phyloP scores from a whole-genome alignment of 2,113 vertebrate genomes.

The Maccullochella peelii region DNA sequence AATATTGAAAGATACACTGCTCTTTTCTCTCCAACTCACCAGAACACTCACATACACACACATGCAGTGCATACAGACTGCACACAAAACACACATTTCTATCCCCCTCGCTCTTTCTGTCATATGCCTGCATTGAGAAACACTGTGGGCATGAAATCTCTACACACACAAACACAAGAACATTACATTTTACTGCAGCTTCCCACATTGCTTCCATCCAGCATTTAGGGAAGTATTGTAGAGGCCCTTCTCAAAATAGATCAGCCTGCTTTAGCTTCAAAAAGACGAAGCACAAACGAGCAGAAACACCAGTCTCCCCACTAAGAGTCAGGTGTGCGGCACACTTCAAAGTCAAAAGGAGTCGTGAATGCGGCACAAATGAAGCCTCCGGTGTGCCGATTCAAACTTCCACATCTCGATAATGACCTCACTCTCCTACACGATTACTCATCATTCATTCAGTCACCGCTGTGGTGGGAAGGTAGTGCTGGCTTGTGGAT shows the following conservation, averaged over 20 bases:
- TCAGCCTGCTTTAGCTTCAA: constrained; percentile 50
- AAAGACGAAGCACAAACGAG: constrained; percentile 65
- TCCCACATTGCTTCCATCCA: constrained; percentile 32
- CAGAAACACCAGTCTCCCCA: constrained; percentile 44
- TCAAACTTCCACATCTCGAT: constrained; percentile 63
- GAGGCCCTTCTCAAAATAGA: constrained; percentile 64
- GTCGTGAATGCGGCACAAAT: constrained; percentile 70
- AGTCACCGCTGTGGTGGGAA: constrained; percentile 52
- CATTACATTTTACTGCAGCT: constrained; percentile 17
- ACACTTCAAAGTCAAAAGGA: constrained; percentile 78
- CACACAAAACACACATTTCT: constrained; percentile 1
- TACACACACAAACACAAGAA: constrained; percentile 1
- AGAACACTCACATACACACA: background rate
- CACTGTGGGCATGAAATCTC: constrained; percentile 14
- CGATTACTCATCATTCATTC: constrained; percentile 70
- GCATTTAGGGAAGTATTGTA: constrained; percentile 42
- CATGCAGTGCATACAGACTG: background rate
- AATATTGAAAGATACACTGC: background rate
- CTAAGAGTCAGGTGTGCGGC: constrained; percentile 77
- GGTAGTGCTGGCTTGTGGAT: constrained; percentile 38
- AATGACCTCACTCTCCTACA: constrained; percentile 71
- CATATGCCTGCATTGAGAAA: background rate
- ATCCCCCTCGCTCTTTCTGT: background rate
- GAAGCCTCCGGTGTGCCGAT: constrained; percentile 68
- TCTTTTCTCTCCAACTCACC: background rate